phyloP scores from a whole-genome alignment of 2,888 invertebrate species.

The Hyposoter dolosus region DNA sequence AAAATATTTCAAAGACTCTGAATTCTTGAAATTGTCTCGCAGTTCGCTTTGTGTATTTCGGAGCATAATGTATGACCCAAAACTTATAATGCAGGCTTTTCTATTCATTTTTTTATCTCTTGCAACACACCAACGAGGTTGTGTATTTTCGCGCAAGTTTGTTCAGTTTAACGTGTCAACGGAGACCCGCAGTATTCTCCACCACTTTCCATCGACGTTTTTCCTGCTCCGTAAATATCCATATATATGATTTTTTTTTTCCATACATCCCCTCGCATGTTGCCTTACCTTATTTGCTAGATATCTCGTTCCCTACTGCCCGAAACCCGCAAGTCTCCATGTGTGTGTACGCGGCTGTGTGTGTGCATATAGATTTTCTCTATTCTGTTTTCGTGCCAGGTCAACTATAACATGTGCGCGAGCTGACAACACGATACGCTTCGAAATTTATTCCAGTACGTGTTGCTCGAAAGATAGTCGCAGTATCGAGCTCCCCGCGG shows the following conservation, averaged over 20 bases:
- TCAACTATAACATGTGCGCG: constrained; percentile 16
- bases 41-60: neutral
- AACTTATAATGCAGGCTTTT: constrained; percentile 16
- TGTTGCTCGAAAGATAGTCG: constrained; percentile 49
- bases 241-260: constrained; percentile 11
- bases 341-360: too few relatives aligned
- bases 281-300: constrained; percentile 42
- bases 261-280: constrained; percentile 8
- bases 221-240: neutral
- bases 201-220: constrained; percentile 52
- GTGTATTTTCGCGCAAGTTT: constrained; percentile 34
- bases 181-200: constrained; percentile 35
- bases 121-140: neutral
- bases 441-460: constrained; percentile 66
- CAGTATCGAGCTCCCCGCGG: neutral
- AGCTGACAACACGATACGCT: constrained; percentile 12
- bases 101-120: constrained; percentile 28
- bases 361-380: neutral
- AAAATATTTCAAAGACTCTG: neutral
- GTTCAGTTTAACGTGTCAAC: constrained; percentile 45
- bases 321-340: neutral
- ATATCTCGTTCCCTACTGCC: constrained; percentile 28
- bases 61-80: neutral
- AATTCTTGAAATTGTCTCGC: neutral
- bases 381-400: constrained; percentile 39